A percentile compares a stretch with the other conserved stretches of the same genome.
Conservation (phyloP, 2,888 invertebrate species). For the Onthophagus sagittarius region DNA sequence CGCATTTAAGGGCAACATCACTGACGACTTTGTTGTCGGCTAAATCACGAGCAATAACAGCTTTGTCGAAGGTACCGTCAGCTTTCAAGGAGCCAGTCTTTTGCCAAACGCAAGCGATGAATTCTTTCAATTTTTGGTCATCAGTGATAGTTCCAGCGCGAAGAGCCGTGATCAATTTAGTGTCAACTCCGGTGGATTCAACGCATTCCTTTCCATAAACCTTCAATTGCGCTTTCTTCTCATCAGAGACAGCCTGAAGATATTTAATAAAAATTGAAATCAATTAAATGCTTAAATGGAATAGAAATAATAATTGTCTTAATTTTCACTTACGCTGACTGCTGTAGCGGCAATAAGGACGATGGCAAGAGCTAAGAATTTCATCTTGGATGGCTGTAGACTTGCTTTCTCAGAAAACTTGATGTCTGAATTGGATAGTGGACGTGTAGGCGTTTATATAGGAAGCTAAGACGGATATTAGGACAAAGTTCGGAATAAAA, state of each 20-base stretch:
- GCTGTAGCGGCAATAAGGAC: neutral
- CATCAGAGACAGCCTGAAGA: slow-evolving; percentile 30
- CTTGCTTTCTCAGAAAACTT: neutral
- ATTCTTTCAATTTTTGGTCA: slow-evolving; percentile 33
- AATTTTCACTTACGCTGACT: slow-evolving; percentile 1
- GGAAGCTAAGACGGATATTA: neutral
- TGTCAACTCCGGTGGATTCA: slow-evolving; percentile 41
- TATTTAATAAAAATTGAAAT: neutral
- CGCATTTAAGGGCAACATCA: slow-evolving; percentile 36
- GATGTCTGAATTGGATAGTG: neutral
- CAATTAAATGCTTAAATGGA: slow-evolving; percentile 1
- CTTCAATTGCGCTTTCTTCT: slow-evolving; percentile 33
- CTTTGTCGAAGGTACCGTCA: slow-evolving; percentile 25
- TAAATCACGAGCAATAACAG: slow-evolving; percentile 5
- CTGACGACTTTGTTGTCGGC: slow-evolving; percentile 1
- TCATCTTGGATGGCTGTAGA: neutral
- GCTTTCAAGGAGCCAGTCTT: slow-evolving; percentile 25
- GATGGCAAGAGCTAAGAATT: slow-evolving; percentile 3
- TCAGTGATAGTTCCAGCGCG: slow-evolving; percentile 46
- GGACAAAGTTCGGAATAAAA: neutral
- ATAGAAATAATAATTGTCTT: neutral
- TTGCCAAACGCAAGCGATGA: slow-evolving; percentile 32
- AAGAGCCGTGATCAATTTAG: slow-evolving; percentile 38
- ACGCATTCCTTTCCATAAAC: slow-evolving; percentile 31
- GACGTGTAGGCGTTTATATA: neutral